Evolutionary conservation across 2,113 vertebrate species (phyloP).

Genomic region (Colius striatus): DNA sequence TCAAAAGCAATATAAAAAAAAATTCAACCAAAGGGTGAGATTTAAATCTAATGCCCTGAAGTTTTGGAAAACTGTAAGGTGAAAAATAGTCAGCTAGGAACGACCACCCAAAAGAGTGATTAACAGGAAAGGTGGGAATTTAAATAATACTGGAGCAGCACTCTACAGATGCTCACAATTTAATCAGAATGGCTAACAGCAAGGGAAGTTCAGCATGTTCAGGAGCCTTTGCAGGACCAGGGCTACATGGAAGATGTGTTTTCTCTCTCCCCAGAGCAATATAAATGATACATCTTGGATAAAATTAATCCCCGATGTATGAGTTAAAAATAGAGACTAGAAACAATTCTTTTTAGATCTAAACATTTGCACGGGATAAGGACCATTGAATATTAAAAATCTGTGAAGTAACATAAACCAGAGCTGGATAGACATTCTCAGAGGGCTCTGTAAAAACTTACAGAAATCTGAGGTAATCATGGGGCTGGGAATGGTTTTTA

Average conservation of each 20-base stretch:
- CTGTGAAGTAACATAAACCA: constrained; percentile 69
- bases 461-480: constrained; percentile 30
- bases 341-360: constrained; percentile 57
- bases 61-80: background rate
- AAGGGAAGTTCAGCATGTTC: constrained; percentile 6
- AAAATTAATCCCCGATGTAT: constrained; percentile 55
- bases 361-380: constrained; percentile 53
- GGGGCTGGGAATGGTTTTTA: background rate
- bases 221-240: background rate
- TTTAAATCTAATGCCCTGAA: background rate
- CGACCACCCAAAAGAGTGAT: constrained; percentile 3
- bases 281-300: constrained; percentile 49
- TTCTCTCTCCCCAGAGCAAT: constrained; percentile 36
- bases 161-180: background rate
- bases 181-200: background rate
- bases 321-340: constrained; percentile 65
- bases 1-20: background rate
- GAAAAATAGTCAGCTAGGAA: background rate
- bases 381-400: constrained; percentile 70
- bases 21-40: background rate
- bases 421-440: constrained; percentile 34
- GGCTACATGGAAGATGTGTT: constrained; percentile 4
- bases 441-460: constrained; percentile 55
- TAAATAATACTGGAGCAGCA: background rate
- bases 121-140: constrained; percentile 42